Conservation (phyloP, 2,113 vertebrate genomes). For the Diphyllodes magnificus region DNA sequence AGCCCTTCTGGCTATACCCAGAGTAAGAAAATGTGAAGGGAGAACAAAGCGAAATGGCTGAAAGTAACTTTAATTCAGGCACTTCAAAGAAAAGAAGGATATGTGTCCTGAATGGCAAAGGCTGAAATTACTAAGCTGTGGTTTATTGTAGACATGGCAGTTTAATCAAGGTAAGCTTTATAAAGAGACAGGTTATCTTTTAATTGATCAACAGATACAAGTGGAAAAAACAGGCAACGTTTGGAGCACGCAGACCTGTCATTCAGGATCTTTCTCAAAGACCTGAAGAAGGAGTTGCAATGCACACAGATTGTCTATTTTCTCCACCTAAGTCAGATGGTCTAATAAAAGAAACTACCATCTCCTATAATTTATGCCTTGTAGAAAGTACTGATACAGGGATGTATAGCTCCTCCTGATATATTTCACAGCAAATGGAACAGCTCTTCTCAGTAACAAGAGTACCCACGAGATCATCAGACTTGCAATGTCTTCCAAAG, state of each 20-base stretch:
- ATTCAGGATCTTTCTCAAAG: not conserved
- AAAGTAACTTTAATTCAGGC: not conserved
- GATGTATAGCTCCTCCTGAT: not conserved
- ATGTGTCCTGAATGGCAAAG: not conserved
- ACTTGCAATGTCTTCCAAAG: not conserved
- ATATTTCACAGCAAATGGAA: not conserved
- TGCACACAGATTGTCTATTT: not conserved
- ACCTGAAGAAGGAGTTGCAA: not conserved
- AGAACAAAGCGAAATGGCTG: not conserved
- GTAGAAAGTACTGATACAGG: not conserved
- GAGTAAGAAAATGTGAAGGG: not conserved
- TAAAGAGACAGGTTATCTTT: not conserved
- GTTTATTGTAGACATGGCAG: not conserved
- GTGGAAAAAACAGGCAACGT: not conserved
- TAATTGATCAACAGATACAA: conserved; percentile 8
- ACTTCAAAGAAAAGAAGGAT: not conserved
- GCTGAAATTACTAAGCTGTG: not conserved
- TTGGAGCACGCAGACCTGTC: not conserved
- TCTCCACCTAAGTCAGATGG: not conserved
- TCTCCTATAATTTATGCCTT: not conserved
- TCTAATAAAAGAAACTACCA: conserved; percentile 15
- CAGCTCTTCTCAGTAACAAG: not conserved
- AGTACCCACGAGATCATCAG: conserved; percentile 2
- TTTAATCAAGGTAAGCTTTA: conserved; percentile 1
- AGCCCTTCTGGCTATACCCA: not conserved